phyloP scores from a whole-genome alignment of 2,113 vertebrate genomes.

The Esox niger region DNA sequence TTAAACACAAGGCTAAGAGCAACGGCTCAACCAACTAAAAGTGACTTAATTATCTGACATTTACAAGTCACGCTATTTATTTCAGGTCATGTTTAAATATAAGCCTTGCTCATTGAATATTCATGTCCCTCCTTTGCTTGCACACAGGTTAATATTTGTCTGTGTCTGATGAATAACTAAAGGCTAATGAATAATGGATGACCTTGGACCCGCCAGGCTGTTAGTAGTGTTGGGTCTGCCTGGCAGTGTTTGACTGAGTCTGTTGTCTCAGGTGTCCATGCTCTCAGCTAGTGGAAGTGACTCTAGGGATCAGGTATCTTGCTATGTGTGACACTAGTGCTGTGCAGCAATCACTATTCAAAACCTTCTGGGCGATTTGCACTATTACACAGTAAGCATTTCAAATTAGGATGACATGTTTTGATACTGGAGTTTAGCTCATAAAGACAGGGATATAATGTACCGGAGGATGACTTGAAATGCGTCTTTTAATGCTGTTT shows the following conservation, averaged over 20 bases:
- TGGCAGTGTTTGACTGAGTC: background rate
- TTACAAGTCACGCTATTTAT: conserved; percentile 26
- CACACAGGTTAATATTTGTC: conserved; percentile 52
- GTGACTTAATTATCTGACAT: conserved; percentile 40
- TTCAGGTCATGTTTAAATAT: conserved; percentile 42
- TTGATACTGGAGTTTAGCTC: no score
- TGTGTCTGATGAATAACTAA: conserved; percentile 61
- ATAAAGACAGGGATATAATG: no score
- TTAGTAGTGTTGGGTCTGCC: conserved; percentile 19
- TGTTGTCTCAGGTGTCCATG: conserved; percentile 29
- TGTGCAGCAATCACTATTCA: background rate
- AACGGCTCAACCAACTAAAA: background rate
- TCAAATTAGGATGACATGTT: no score
- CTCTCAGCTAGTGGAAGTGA: conserved; percentile 27
- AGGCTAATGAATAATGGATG: conserved; percentile 61
- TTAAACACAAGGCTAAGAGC: background rate
- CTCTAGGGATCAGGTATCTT: background rate
- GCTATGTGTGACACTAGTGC: background rate
- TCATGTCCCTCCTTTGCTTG: conserved; percentile 51
- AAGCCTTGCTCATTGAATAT: conserved; percentile 45
- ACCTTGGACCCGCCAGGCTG: conserved; percentile 18
- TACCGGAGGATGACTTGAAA: no score
- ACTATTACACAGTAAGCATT: background rate
- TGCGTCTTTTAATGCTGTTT: no score
- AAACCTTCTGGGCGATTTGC: background rate